Evolutionary conservation across 1,140 invertebrate species (phyloP).

Genomic region (Microplitis mediator): DNA sequence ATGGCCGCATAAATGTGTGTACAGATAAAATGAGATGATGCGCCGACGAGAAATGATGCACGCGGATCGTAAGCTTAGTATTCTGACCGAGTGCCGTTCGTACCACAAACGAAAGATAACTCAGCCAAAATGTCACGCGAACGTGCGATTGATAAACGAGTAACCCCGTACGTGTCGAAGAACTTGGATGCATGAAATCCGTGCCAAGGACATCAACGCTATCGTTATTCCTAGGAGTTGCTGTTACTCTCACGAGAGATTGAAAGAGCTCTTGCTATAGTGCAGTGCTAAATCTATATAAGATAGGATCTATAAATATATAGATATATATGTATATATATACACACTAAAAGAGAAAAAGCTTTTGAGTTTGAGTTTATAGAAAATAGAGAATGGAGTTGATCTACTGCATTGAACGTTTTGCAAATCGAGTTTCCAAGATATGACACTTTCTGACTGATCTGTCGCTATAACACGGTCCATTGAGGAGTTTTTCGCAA

Average conservation of each 20-base stretch:
- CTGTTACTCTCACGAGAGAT: not conserved
- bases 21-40: slow-evolving; percentile 21
- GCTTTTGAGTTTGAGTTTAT: too few relatives aligned
- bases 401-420: not conserved
- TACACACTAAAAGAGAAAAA: too few relatives aligned
- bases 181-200: slow-evolving; percentile 25
- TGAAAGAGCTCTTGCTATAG: too few relatives aligned
- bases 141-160: slow-evolving; percentile 31
- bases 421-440: slow-evolving; percentile 2
- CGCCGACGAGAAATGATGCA: not conserved
- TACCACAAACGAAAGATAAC: slow-evolving; percentile 28
- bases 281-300: too few relatives aligned
- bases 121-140: slow-evolving; percentile 27
- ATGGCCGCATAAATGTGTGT: slow-evolving; percentile 30
- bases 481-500: too few relatives aligned
- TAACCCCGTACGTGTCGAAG: slow-evolving; percentile 27
- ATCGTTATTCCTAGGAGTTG: slow-evolving; percentile 2
- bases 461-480: not conserved
- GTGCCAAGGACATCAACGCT: slow-evolving; percentile 25
- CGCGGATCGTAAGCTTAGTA: slow-evolving; percentile 2
- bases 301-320: too few relatives aligned
- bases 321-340: too few relatives aligned
- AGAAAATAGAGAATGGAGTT: not conserved
- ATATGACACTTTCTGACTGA: slow-evolving; percentile 11
- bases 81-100: slow-evolving; percentile 15